A percentile compares a stretch with the other conserved stretches of the same genome.
phyloP scores from a whole-genome alignment of 2,113 vertebrate species.

The Larimichthys crocea region DNA sequence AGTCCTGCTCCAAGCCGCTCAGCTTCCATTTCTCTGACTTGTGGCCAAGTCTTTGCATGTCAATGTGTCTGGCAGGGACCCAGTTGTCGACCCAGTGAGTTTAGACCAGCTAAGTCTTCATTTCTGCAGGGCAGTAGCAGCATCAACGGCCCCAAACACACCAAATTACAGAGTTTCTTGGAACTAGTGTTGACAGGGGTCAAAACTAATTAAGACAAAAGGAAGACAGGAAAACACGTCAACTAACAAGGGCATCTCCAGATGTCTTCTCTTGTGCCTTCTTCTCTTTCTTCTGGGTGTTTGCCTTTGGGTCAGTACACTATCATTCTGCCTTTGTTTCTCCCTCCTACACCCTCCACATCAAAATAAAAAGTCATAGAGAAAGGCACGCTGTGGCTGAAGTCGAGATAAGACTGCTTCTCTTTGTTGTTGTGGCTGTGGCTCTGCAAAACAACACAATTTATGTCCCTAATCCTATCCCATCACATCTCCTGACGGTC shows the following conservation, averaged over 20 bases:
- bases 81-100: constrained; percentile 35
- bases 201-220: background rate
- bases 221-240: background rate
- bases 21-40: constrained; percentile 44
- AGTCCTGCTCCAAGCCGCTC: constrained; percentile 38
- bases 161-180: background rate
- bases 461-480: constrained; percentile 35
- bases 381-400: constrained; percentile 12
- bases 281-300: background rate
- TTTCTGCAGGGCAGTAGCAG: background rate
- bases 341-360: constrained; percentile 4
- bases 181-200: background rate
- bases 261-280: background rate
- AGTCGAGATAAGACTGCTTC: constrained; percentile 1
- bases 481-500: constrained; percentile 41
- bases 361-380: constrained; percentile 42
- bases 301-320: background rate
- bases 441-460: constrained; percentile 36
- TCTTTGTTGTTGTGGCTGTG: constrained; percentile 11
- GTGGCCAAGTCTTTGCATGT: constrained; percentile 53
- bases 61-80: constrained; percentile 38
- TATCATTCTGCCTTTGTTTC: constrained; percentile 12
- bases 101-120: constrained; percentile 9
- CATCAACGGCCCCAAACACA: background rate
- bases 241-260: background rate